Base-by-base conservation (phyloP, 1,140 invertebrate genomes). In the Monochamus saltuarius region DNA sequence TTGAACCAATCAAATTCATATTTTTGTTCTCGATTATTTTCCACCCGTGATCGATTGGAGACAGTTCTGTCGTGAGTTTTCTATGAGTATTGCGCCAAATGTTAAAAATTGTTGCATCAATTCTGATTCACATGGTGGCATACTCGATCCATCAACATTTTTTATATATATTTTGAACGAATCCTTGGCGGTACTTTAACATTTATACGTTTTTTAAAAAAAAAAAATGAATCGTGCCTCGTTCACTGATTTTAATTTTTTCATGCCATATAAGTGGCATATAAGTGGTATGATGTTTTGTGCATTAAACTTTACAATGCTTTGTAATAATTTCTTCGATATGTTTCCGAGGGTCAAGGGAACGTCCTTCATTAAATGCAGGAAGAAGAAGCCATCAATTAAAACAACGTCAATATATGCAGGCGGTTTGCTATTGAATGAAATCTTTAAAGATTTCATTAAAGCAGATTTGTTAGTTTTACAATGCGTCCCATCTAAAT, bases 211-310 rank as follows among this genome's bases (percentile, higher is more conserved):
- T n/a, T n/a, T n/a, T 10, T 40, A 40, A 0, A 39, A 54, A 40
- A 54, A 54, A 10, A 54, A 40, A 54, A 54, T 39, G 38, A 54
- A 43, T 54, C 38, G n/a, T n/a, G 52, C 52, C 38, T 54, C 38
- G 52, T 54, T 2, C 13, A 54, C 13, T 40, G 38, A 54, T 54
- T 54, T 54, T 37, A 52, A 11, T 37, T 52, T 52, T 37, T 54
- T 54, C 22, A 40, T 9, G 13, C 52, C 52, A 13, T 54, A 54
- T 54, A 54, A 54, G 22, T 54, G 46, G 17, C 46, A 49, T 22
- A 49, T 29, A 49, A 49, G 34, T 49, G n/a, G n/a, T n/a, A n/a
- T n/a, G n/a, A n/a, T n/a, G 7, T n/a, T n/a, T n/a, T n/a, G n/a
- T n/a, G n/a, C n/a, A n/a, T n/a, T n/a, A n/a, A n/a, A 38, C n/a